Evolutionary conservation across 2,113 vertebrate genomes (phyloP), one percentile per base, ranked within the genome.

Genomic region (Theristicus caerulescens): DNA sequence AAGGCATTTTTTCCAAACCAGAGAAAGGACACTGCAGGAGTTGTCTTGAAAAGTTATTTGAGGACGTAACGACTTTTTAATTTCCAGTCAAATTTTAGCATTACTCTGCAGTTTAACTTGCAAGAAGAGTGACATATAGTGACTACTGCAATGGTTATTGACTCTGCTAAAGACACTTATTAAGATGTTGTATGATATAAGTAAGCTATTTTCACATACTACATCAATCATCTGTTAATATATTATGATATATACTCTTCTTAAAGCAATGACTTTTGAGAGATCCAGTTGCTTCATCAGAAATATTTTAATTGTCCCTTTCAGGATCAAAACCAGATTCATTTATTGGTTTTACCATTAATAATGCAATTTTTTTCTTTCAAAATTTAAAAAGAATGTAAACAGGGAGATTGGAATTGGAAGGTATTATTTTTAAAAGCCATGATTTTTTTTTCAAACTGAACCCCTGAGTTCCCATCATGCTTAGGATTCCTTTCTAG

Each of bases 301-400:
- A 66, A 91, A 61, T 49, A 80, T 52, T 80, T 88, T 47, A 69
- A 18, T 81, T 73, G 25, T 24, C 16, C 3, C 11, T 86, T 52
- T 49, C 29, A 86, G 31, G 40, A 84, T 4, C 1, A 19, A 57
- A 51, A 0, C 0, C 5, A 36, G 2, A 21, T 71, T 62, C 0
- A 78, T 93, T 61, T 66, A 40, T 34, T 78, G 9, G 4, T 94
- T 91, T 57, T 84, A 58, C 27, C 5, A 31, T 62, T 74, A 70
- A 71, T 40, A 46, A 38, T 32, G 7, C 11, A 22, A 1, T 6
- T 31, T 51, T 82, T 49, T 14, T 32, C 13, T 67, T 69, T 47
- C 10, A 77, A 70, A 78, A 47, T 78, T 57, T 52, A 31, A 21
- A 76, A 74, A 10, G 11, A 25, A 25, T 69, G 20, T 52, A 66